Conservation (phyloP, 2,888 invertebrate species). For the Netelia melanura region DNA sequence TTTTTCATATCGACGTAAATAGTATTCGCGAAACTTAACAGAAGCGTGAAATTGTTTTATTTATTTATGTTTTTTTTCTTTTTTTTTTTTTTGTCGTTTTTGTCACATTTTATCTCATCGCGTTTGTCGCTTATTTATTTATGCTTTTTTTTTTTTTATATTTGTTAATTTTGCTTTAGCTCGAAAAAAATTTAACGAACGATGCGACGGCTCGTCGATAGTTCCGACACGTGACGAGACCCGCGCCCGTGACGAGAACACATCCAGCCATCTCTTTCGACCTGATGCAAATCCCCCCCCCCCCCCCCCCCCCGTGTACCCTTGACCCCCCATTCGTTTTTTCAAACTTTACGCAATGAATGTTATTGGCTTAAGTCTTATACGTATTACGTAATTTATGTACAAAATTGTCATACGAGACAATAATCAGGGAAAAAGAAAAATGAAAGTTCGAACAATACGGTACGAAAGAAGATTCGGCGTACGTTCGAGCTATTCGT, state of each 20-base stretch:
- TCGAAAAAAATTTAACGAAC: conserved; percentile 26
- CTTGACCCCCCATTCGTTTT: neutral
- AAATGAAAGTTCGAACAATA: neutral
- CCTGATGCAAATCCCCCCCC: neutral
- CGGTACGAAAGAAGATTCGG: neutral
- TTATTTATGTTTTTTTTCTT: conserved; percentile 6
- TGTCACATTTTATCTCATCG: neutral
- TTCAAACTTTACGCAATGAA: conserved; percentile 14
- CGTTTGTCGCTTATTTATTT: conserved; percentile 45
- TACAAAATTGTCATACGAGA: conserved; percentile 61
- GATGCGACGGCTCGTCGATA: conserved; percentile 6
- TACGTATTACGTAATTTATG: conserved; percentile 55
- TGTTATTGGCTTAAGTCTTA: conserved; percentile 54
- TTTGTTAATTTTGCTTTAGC: neutral
- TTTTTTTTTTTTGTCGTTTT: conserved; percentile 16
- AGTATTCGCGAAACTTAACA: conserved; percentile 79
- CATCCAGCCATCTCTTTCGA: neutral
- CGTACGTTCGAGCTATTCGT: neutral
- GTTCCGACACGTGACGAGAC: conserved; percentile 59
- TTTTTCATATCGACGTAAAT: conserved; percentile 67
- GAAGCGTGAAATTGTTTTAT: conserved; percentile 71
- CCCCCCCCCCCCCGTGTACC: neutral
- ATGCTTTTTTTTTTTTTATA: conserved; percentile 17
- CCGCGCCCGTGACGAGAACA: conserved; percentile 66
- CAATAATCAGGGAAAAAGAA: conserved; percentile 7